Conservation (phyloP, 2,888 invertebrate genomes). For the Ferdinandea cuprea region DNA sequence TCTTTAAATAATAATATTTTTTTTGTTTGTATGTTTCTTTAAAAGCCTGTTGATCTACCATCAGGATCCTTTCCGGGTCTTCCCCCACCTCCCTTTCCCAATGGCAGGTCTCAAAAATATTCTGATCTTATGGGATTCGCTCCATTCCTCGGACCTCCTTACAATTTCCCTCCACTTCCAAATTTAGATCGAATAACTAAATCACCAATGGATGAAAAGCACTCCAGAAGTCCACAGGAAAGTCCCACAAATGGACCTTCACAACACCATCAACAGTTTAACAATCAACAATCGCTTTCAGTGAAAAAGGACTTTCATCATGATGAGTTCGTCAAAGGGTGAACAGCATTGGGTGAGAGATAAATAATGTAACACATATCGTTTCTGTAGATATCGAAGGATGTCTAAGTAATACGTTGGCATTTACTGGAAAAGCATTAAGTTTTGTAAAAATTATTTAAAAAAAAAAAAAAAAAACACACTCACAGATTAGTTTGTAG, state of each 20-base stretch:
- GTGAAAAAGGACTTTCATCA: slow-evolving; percentile 63
- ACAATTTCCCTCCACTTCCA: slow-evolving; percentile 75
- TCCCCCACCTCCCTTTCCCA: slow-evolving; percentile 79
- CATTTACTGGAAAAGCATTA: slow-evolving; percentile 69
- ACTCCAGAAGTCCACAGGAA: slow-evolving; percentile 47
- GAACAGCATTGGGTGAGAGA: slow-evolving; percentile 18
- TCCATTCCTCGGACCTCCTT: slow-evolving; percentile 84
- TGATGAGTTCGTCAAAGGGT: slow-evolving; percentile 69
- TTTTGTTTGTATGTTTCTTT: background rate
- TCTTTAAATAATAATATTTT: background rate
- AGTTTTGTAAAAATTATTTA: slow-evolving; percentile 64
- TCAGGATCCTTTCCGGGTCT: slow-evolving; percentile 85
- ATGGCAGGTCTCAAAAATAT: slow-evolving; percentile 85
- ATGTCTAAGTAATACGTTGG: slow-evolving; percentile 67
- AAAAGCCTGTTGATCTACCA: slow-evolving; percentile 78
- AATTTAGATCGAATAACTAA: slow-evolving; percentile 76
- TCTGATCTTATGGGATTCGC: slow-evolving; percentile 91
- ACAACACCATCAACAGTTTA: slow-evolving; percentile 44
- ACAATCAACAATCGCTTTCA: slow-evolving; percentile 50
- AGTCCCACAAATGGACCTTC: slow-evolving; percentile 75
- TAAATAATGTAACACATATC: slow-evolving; percentile 62
- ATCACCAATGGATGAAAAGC: slow-evolving; percentile 71
- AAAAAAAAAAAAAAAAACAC: too few species aligned
- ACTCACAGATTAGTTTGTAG: slow-evolving; percentile 58
- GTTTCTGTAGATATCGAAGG: slow-evolving; percentile 53